Percentiles rank a stretch among this genome's conserved stretches.
phyloP scores from a whole-genome alignment of 2,113 vertebrate species.

The Cyanocitta stelleri region DNA sequence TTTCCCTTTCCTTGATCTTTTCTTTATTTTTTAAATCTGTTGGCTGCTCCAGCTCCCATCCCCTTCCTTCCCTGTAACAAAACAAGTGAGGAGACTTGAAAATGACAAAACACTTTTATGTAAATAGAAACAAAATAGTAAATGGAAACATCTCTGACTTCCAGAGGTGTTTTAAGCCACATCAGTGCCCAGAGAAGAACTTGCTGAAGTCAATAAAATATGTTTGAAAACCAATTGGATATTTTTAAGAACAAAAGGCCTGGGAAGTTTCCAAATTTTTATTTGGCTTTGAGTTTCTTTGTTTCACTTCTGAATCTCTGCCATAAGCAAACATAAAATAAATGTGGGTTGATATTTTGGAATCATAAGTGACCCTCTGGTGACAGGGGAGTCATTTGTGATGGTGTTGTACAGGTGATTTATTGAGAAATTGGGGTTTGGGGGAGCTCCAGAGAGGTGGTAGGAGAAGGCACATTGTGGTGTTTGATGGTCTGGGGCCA shows the following conservation, averaged over 20 bases:
- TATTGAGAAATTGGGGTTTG: not conserved
- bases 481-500: not conserved
- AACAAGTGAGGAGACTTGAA: not conserved
- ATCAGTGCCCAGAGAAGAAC: not conserved
- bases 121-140: not conserved
- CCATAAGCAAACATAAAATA: not conserved
- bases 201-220: not conserved
- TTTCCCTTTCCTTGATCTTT: not conserved
- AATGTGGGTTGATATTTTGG: not conserved
- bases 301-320: not conserved
- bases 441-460: not conserved
- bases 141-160: not conserved
- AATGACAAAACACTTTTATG: not conserved
- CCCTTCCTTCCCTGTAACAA: not conserved
- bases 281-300: not conserved
- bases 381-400: rapidly evolving
- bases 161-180: not conserved
- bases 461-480: not conserved
- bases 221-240: not conserved
- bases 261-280: not conserved
- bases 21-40: not conserved
- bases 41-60: not conserved
- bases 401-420: not conserved
- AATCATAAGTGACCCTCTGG: not conserved
- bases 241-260: not conserved